Evolutionary conservation across 2,888 invertebrate genomes (phyloP).

Genomic region (Nudaria mundana): DNA sequence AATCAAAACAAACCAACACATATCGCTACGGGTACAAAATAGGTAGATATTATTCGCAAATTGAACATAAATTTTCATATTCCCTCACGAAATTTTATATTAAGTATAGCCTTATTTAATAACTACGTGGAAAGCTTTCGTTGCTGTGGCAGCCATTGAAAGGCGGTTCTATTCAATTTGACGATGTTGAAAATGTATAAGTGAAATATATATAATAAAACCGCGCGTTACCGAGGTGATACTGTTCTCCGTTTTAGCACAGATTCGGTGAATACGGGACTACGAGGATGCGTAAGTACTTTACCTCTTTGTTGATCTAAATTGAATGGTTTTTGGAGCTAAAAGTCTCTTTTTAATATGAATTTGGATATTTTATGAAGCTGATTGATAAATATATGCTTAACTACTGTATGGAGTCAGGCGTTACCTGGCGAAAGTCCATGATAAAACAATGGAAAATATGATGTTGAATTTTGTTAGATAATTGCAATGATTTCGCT

Average conservation of each 20-base stretch:
- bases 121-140: constrained; percentile 8
- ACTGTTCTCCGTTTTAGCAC: constrained; percentile 10
- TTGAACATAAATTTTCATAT: constrained; percentile 7
- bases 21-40: too few species aligned
- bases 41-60: too few species aligned
- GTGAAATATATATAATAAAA: constrained; percentile 10
- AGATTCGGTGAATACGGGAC: constrained; percentile 6
- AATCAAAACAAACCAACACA: too few species aligned
- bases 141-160: constrained; percentile 11
- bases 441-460: too few species aligned
- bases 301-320: constrained; percentile 10
- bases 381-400: too few species aligned
- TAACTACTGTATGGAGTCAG: too few species aligned
- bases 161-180: constrained; percentile 11
- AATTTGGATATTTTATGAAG: too few species aligned
- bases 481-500: too few species aligned
- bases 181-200: constrained; percentile 8
- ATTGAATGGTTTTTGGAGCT: constrained; percentile 17
- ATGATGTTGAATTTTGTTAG: too few species aligned
- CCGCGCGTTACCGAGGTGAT: constrained; percentile 9
- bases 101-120: constrained; percentile 6
- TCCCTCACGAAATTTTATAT: constrained; percentile 4
- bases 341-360: too few species aligned
- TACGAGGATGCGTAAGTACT: too few species aligned
- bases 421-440: too few species aligned